Conservation (phyloP, 2,797 vertebrate genomes). For the Melanotaenia pygmaea region DNA sequence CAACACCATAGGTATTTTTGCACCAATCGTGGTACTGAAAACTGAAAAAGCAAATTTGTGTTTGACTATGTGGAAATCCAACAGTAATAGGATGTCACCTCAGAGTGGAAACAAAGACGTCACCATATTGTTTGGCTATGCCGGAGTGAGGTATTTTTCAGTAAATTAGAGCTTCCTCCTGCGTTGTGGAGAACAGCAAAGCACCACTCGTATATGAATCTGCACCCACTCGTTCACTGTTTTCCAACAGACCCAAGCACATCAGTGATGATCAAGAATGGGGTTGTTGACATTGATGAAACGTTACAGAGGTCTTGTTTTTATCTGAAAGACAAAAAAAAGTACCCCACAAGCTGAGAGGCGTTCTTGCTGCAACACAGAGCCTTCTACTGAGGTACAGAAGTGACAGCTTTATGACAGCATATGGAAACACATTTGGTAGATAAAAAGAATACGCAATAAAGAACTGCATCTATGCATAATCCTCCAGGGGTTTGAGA, state of each 20-base stretch:
- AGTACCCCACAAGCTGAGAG: neutral
- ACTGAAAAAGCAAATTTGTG: neutral
- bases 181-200: neutral
- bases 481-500: neutral
- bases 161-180: conserved; percentile 19
- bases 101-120: conserved; percentile 21
- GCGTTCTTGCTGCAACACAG: neutral
- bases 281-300: neutral
- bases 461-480: neutral
- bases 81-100: conserved; percentile 36
- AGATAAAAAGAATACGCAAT: conserved; percentile 9
- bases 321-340: conserved; percentile 16
- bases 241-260: conserved; percentile 10
- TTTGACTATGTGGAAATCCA: neutral
- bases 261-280: neutral
- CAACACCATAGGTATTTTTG: too few species aligned
- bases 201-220: conserved; percentile 6
- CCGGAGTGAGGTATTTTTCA: conserved; percentile 26
- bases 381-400: neutral
- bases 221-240: neutral
- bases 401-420: neutral
- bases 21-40: too few species aligned
- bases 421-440: neutral
- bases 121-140: conserved; percentile 28
- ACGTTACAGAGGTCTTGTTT: conserved; percentile 1